Percentiles rank a stretch among this genome's conserved stretches.
Evolutionary conservation across 1,140 invertebrate species (phyloP).

Genomic region (Goniozus legneri): DNA sequence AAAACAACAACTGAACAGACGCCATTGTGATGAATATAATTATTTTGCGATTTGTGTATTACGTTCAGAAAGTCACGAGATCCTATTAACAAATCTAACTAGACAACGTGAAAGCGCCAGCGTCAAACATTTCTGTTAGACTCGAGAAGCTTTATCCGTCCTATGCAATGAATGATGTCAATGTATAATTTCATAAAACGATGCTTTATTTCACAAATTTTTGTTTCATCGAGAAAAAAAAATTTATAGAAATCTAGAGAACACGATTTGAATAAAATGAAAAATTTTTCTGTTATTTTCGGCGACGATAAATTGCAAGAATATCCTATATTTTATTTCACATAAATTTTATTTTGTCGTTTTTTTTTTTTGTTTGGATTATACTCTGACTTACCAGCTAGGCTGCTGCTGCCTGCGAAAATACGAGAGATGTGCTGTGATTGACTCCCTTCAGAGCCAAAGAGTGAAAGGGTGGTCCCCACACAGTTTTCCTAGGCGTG

Average conservation of each 20-base stretch:
- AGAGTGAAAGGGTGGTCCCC: slow-evolving; percentile 43
- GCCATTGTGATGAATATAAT: slow-evolving; percentile 36
- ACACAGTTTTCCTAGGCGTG: slow-evolving; percentile 48
- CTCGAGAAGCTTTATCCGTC: no score
- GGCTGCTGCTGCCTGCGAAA: slow-evolving; percentile 44
- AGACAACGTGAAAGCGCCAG: slow-evolving; percentile 27
- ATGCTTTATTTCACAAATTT: no score
- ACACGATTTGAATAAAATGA: neutral
- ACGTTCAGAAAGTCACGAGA: slow-evolving; percentile 28
- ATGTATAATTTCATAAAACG: no score
- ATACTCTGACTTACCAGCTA: slow-evolving; percentile 48
- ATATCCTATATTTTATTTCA: neutral
- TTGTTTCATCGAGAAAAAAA: neutral
- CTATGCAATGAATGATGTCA: no score
- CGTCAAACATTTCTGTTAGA: slow-evolving; percentile 25
- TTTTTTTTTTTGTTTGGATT: slow-evolving; percentile 28
- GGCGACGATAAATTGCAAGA: neutral
- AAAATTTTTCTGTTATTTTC: neutral
- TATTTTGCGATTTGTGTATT: slow-evolving; percentile 33
- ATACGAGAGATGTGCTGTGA: slow-evolving; percentile 46
- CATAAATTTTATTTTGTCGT: slow-evolving; percentile 17
- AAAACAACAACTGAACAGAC: slow-evolving; percentile 52
- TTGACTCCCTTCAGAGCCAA: slow-evolving; percentile 50
- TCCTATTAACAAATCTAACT: slow-evolving; percentile 26
- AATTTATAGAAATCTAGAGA: neutral